Conservation (phyloP, 2,888 invertebrate genomes). For the Synanthedon andrenaeformis region DNA sequence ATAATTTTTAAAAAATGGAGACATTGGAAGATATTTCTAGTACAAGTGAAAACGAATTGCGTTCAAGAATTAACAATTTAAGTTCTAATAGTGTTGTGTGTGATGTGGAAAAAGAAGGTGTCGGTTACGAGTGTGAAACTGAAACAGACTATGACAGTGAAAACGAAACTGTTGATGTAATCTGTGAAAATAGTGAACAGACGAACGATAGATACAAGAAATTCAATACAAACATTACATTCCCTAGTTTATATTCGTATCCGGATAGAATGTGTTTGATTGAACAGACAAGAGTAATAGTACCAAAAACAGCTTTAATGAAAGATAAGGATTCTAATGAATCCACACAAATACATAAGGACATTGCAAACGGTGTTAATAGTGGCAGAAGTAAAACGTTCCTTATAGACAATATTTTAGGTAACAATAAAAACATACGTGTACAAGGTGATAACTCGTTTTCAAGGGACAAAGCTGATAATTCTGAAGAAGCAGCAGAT, state of each 20-base stretch:
- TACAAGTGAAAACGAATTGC: slow-evolving; percentile 48
- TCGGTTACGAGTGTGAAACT: slow-evolving; percentile 36
- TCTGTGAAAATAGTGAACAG: slow-evolving; percentile 56
- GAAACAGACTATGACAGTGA: slow-evolving; percentile 56
- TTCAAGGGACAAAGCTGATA: slow-evolving; percentile 23
- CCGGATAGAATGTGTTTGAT: slow-evolving; percentile 32
- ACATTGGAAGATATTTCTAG: slow-evolving; percentile 51
- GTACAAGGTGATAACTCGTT: slow-evolving; percentile 16
- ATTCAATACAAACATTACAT: slow-evolving; percentile 20
- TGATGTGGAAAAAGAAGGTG: slow-evolving; percentile 21
- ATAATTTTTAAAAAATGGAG: slow-evolving; percentile 28
- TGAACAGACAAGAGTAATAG: slow-evolving; percentile 29
- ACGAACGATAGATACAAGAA: slow-evolving; percentile 12
- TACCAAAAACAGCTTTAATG: slow-evolving; percentile 22
- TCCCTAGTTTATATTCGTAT: slow-evolving; percentile 21
- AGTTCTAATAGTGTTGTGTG: slow-evolving; percentile 15
- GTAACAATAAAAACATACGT: slow-evolving; percentile 37
- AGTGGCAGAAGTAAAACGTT: slow-evolving; percentile 62
- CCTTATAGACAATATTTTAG: slow-evolving; percentile 69
- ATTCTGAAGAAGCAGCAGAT: slow-evolving; percentile 47
- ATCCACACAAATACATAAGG: slow-evolving; percentile 23
- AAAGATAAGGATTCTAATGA: slow-evolving; percentile 26
- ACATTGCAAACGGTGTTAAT: slow-evolving; percentile 18
- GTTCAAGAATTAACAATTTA: slow-evolving; percentile 15
- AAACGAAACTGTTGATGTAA: slow-evolving; percentile 59